Evolutionary conservation across 2,888 invertebrate species (phyloP).

Genomic region (Dynastes maya): DNA sequence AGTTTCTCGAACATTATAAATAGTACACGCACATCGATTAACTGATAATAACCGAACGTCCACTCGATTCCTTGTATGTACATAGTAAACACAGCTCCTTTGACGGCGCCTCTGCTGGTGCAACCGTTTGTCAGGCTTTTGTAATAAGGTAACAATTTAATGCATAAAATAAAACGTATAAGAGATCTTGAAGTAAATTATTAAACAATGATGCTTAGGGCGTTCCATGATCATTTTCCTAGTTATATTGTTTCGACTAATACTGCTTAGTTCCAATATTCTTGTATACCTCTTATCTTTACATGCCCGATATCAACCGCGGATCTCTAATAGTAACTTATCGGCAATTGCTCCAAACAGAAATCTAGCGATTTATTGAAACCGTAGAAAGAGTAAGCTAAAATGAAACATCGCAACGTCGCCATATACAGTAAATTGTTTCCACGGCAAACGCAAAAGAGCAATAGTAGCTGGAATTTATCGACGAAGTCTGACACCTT

Average conservation of each 20-base stretch:
- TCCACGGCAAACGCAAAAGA: slow-evolving; percentile 10
- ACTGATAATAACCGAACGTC: too few species aligned
- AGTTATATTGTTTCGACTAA: neutral
- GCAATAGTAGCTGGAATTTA: slow-evolving; percentile 28
- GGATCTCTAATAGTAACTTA: neutral
- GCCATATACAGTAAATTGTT: neutral
- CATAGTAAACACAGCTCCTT: too few species aligned
- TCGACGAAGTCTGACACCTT: slow-evolving; percentile 9
- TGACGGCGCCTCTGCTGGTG: too few species aligned
- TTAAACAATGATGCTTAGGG: neutral
- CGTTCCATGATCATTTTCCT: too few species aligned
- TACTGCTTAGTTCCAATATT: neutral
- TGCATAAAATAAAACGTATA: too few species aligned
- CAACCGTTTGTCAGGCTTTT: too few species aligned
- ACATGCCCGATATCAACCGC: neutral
- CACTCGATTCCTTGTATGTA: too few species aligned
- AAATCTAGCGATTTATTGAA: neutral
- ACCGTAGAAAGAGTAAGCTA: neutral
- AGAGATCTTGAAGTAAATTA: neutral
- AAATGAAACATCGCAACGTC: slow-evolving; percentile 20
- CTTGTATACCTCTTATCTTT: neutral
- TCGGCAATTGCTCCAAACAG: neutral
- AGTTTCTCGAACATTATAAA: too few species aligned
- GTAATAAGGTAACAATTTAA: too few species aligned
- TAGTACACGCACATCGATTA: too few species aligned